Evolutionary conservation across 1,140 invertebrate genomes (phyloP).

Genomic region (Gyrodactylus salaris): DNA sequence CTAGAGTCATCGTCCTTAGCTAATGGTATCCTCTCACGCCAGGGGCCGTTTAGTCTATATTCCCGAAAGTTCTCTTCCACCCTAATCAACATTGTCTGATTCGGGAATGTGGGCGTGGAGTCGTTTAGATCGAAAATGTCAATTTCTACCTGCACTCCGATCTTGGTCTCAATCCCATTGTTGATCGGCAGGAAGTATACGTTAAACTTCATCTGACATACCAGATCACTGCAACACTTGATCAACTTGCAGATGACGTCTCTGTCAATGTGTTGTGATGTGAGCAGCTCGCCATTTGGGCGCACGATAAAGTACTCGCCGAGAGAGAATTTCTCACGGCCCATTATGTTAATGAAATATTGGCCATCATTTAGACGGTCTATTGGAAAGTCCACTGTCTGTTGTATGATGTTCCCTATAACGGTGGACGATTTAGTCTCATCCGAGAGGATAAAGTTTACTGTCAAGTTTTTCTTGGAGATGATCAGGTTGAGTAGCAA

Average conservation of each 20-base stretch:
- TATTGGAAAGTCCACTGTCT: not conserved
- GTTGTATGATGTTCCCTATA: not conserved
- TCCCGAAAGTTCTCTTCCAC: not conserved
- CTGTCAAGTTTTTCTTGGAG: too few relatives aligned
- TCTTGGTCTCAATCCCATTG: not conserved
- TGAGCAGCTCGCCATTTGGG: not conserved
- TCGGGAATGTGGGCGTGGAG: not conserved
- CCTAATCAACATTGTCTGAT: not conserved
- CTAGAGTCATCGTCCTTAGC: not conserved
- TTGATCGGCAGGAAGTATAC: not conserved
- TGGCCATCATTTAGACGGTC: not conserved
- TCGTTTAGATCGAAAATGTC: not conserved
- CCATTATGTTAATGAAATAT: not conserved
- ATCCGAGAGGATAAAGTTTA: not conserved
- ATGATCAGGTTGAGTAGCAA: too few relatives aligned
- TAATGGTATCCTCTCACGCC: not conserved
- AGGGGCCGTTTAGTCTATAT: not conserved
- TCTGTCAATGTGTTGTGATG: not conserved
- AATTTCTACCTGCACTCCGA: not conserved
- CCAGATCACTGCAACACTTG: not conserved
- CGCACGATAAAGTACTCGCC: not conserved
- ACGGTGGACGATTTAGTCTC: not conserved
- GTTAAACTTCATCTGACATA: not conserved
- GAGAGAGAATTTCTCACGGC: not conserved
- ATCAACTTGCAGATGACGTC: not conserved